Evolutionary conservation across 2,113 vertebrate genomes (phyloP).

Genomic region (Ophthalmolycus amberensis): DNA sequence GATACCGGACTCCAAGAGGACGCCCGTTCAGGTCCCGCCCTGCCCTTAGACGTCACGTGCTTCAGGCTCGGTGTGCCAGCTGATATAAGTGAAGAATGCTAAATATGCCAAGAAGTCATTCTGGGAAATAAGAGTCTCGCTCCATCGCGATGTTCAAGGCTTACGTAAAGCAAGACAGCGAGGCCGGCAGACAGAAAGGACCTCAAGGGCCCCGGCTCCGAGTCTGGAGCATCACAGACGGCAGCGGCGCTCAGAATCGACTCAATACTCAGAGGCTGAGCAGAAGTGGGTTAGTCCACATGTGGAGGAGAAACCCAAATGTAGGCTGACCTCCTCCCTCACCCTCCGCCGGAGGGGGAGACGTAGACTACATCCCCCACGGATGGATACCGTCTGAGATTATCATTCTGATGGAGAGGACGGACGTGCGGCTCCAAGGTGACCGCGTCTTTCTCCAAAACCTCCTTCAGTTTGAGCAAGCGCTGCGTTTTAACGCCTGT

Average conservation of each 20-base stretch:
- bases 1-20: too few relatives aligned
- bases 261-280: conserved; percentile 44
- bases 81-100: too few relatives aligned
- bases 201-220: conserved; percentile 45
- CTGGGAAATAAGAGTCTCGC: not conserved
- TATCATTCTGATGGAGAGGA: not conserved
- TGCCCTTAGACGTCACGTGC: too few relatives aligned
- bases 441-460: not conserved
- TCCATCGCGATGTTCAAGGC: too few relatives aligned
- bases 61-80: too few relatives aligned
- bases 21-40: too few relatives aligned
- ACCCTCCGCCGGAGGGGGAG: not conserved
- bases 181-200: conserved; percentile 47
- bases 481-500: too few relatives aligned
- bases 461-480: too few relatives aligned
- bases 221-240: conserved; percentile 49
- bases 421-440: not conserved
- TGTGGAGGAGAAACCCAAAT: conserved; percentile 43
- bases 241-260: conserved; percentile 63
- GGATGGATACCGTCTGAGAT: conserved; percentile 18
- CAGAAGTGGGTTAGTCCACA: conserved; percentile 64
- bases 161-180: not conserved
- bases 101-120: too few relatives aligned
- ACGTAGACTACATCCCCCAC: too few relatives aligned
- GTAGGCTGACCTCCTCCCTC: conserved; percentile 40